phyloP scores from a whole-genome alignment of 2,888 invertebrate species.

The Tetragnatha montana region DNA sequence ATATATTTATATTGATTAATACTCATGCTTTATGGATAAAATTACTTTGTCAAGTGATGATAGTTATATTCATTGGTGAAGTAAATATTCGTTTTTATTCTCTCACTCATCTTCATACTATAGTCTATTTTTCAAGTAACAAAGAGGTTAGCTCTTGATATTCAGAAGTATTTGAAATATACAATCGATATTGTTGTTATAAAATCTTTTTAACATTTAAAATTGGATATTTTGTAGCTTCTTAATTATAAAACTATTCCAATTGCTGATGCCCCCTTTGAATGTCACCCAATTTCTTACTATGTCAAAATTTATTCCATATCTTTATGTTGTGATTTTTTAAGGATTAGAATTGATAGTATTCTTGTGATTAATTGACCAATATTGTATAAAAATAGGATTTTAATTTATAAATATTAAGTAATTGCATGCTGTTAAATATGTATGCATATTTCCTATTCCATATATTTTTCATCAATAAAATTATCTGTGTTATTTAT shows the following conservation, averaged over 20 bases:
- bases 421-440: too few relatives aligned
- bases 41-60: not conserved
- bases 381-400: too few relatives aligned
- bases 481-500: too few relatives aligned
- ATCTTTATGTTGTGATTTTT: too few relatives aligned
- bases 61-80: not conserved
- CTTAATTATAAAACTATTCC: not conserved
- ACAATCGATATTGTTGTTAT: not conserved
- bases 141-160: not conserved
- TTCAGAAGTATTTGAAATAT: not conserved
- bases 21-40: not conserved
- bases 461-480: too few relatives aligned
- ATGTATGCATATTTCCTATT: too few relatives aligned
- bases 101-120: not conserved
- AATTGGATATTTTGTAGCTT: not conserved
- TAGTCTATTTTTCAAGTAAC: not conserved
- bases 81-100: not conserved
- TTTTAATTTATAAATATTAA: too few relatives aligned
- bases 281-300: too few relatives aligned
- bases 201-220: constrained; percentile 1
- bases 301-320: too few relatives aligned
- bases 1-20: not conserved
- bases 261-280: too few relatives aligned
- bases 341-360: too few relatives aligned
- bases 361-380: too few relatives aligned